Evolutionary conservation across 2,113 vertebrate genomes (phyloP).

Genomic region (Cyanoderma ruficeps): DNA sequence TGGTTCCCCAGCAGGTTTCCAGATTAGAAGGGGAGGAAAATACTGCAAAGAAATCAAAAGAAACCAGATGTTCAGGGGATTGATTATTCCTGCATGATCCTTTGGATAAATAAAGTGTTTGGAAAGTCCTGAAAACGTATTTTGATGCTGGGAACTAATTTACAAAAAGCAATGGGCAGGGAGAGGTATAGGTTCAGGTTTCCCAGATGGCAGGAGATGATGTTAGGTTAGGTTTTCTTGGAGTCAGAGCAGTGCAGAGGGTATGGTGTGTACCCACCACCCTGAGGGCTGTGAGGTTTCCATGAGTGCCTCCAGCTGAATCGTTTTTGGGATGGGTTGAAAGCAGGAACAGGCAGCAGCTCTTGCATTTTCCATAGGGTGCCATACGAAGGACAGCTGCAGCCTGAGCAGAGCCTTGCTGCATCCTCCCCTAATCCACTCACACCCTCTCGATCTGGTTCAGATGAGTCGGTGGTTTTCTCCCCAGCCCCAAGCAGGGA

Average conservation of each 20-base stretch:
- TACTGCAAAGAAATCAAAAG: slow-evolving; percentile 8
- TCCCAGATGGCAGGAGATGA: neutral
- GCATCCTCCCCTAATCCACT: neutral
- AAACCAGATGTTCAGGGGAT: slow-evolving; percentile 46
- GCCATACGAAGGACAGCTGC: neutral
- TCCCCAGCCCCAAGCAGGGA: neutral
- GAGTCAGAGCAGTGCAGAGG: neutral
- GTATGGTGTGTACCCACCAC: neutral
- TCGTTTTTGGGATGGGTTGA: neutral
- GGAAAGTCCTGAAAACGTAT: slow-evolving; percentile 2
- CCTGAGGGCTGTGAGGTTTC: neutral
- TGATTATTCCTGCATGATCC: slow-evolving; percentile 40
- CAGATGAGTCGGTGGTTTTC: neutral
- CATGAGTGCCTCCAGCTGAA: neutral
- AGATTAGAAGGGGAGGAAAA: neutral
- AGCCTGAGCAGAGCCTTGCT: neutral
- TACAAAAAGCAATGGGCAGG: slow-evolving; percentile 24
- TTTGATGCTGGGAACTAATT: neutral
- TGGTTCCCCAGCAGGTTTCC: slow-evolving; percentile 46
- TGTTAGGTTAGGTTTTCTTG: neutral
- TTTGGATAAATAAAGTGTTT: slow-evolving; percentile 53
- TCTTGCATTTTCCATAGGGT: neutral
- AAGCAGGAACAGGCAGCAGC: neutral
- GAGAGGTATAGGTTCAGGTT: neutral
- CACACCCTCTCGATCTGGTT: slow-evolving; percentile 9